Evolutionary conservation across 2,888 invertebrate genomes (phyloP).

Genomic region (Callosobruchus maculatus): DNA sequence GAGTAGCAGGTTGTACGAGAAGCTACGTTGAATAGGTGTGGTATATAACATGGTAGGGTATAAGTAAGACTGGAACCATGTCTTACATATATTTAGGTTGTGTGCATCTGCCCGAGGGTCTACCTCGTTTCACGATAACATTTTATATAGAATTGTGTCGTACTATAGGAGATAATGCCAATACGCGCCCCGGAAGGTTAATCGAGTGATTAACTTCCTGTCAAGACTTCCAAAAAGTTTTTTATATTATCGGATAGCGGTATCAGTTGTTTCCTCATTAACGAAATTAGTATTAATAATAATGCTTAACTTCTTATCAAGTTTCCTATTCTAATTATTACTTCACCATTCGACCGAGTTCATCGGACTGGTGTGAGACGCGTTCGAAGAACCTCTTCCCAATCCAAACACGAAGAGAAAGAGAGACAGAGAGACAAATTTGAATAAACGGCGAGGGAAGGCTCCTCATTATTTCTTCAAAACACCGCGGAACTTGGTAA

Average conservation of each 20-base stretch:
- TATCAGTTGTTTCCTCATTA: not conserved
- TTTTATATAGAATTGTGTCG: no score
- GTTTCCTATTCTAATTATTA: not conserved
- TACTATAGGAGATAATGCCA: no score
- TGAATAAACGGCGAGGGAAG: not conserved
- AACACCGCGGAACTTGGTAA: not conserved
- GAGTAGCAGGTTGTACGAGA: no score
- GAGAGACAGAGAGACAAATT: not conserved
- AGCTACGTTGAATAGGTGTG: no score
- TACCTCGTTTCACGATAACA: no score
- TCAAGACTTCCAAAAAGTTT: not conserved
- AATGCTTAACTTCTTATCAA: not conserved
- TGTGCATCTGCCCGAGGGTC: no score
- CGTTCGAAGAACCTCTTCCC: not conserved
- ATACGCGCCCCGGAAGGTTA: no score
- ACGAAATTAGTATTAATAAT: not conserved
- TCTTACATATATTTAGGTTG: no score
- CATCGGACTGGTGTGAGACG: not conserved
- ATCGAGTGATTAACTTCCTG: not conserved
- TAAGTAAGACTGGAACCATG: no score
- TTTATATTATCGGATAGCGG: not conserved
- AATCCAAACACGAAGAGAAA: not conserved
- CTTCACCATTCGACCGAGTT: not conserved
- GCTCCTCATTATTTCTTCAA: not conserved
- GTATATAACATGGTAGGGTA: no score